A percentile compares a stretch with the other conserved stretches of the same genome.
Conservation (phyloP, 2,797 vertebrate species). For the Galaxias olidus region DNA sequence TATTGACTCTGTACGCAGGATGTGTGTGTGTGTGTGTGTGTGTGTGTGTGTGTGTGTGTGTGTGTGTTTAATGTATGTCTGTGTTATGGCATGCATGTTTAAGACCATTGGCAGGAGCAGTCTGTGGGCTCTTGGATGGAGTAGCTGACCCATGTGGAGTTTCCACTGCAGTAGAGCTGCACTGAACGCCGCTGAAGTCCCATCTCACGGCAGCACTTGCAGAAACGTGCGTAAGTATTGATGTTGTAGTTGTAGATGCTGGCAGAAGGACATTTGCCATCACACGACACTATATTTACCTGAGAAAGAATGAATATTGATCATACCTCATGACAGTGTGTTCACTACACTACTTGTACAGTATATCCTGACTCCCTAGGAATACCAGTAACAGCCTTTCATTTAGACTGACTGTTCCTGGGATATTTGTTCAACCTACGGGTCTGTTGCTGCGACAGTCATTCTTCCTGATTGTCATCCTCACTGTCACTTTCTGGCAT, state of each 20-base stretch:
- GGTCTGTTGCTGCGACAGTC: constrained; percentile 96
- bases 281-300: constrained; percentile 98
- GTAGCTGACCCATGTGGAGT: constrained; percentile 95
- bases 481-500: constrained; percentile 96
- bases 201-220: constrained; percentile 96
- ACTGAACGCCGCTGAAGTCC: constrained; percentile 90
- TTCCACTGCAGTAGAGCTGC: constrained; percentile 91
- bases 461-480: constrained; percentile 98
- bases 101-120: constrained; percentile 98
- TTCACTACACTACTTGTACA: neutral
- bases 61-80: neutral
- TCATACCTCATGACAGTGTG: neutral
- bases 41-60: neutral
- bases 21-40: neutral
- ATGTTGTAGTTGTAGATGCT: constrained; percentile 99
- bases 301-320: constrained; percentile 39
- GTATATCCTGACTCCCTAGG: neutral
- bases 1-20: neutral
- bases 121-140: constrained; percentile 95
- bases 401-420: neutral
- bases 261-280: constrained; percentile 95
- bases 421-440: constrained; percentile 68
- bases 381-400: neutral
- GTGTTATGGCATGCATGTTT: constrained; percentile 8
- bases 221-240: constrained; percentile 95